Evolutionary conservation across 2,113 vertebrate genomes (phyloP).

Genomic region (Cavia porcellus): DNA sequence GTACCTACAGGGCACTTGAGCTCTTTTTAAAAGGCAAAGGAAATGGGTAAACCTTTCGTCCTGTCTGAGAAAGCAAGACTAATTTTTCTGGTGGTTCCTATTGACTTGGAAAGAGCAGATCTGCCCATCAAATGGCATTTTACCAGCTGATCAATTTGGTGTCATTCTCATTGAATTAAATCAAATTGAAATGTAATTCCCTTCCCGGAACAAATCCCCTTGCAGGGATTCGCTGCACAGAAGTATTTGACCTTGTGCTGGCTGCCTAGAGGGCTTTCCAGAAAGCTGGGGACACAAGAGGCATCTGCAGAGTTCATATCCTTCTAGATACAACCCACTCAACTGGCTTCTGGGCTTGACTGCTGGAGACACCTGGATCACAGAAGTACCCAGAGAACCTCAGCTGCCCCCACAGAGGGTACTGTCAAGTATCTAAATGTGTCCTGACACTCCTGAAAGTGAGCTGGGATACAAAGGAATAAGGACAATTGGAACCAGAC

Average conservation of each 20-base stretch:
- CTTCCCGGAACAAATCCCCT: slow-evolving; percentile 80
- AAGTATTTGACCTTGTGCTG: slow-evolving; percentile 77
- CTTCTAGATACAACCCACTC: background rate
- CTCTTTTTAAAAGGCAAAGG: slow-evolving; percentile 71
- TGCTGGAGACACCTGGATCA: too few species aligned
- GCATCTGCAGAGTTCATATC: background rate
- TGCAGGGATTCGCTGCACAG: slow-evolving; percentile 57
- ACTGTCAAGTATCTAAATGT: background rate
- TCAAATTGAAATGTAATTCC: slow-evolving; percentile 85
- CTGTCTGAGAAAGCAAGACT: slow-evolving; percentile 76
- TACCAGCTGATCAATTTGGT: slow-evolving; percentile 85
- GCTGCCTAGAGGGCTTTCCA: slow-evolving; percentile 73
- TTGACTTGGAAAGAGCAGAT: slow-evolving; percentile 79
- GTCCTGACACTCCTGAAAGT: background rate
- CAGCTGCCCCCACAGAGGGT: background rate
- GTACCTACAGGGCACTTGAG: slow-evolving; percentile 41
- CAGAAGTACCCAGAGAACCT: background rate
- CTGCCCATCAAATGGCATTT: slow-evolving; percentile 84
- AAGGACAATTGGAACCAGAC: background rate
- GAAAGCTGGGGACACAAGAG: background rate
- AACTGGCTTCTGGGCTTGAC: background rate
- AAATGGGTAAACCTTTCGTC: slow-evolving; percentile 71
- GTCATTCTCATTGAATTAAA: slow-evolving; percentile 85
- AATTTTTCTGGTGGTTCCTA: slow-evolving; percentile 82
- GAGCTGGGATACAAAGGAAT: background rate